These are phyloP conservation scores for Prietella phreatophila DNA, from an alignment of 2,113 vertebrate genomes.

Conservation along the genomic window DNA sequence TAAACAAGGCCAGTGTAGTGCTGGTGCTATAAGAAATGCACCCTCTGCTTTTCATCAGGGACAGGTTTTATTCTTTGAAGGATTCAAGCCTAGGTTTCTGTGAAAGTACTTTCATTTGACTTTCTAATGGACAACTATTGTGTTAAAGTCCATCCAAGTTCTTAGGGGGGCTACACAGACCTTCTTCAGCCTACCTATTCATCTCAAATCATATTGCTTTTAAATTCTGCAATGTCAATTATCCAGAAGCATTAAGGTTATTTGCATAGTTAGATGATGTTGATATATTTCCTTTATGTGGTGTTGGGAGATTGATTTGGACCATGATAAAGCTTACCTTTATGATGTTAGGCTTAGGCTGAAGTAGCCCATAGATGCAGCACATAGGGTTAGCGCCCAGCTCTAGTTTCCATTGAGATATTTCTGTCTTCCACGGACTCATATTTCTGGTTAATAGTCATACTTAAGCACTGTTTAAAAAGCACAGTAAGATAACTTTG, in stretches of 20 bases:
- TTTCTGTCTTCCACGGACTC: neutral
- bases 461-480: neutral
- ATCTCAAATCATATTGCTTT: neutral
- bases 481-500: neutral
- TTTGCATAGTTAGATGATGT: neutral
- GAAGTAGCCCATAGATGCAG: neutral
- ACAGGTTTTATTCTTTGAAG: neutral
- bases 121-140: neutral
- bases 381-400: neutral
- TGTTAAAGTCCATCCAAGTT: neutral
- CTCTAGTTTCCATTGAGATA: neutral
- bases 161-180: neutral
- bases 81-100: neutral
- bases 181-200: neutral
- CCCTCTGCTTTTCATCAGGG: neutral
- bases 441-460: slow-evolving; percentile 11
- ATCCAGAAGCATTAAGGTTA: neutral
- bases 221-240: too few species aligned
- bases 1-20: slow-evolving; percentile 46
- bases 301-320: neutral
- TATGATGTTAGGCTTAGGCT: neutral
- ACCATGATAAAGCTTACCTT: neutral
- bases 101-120: neutral
- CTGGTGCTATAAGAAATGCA: slow-evolving; percentile 7
- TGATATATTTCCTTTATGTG: neutral